Base-by-base conservation (phyloP, 1,140 invertebrate species). In the Scaptomyza pallida region DNA sequence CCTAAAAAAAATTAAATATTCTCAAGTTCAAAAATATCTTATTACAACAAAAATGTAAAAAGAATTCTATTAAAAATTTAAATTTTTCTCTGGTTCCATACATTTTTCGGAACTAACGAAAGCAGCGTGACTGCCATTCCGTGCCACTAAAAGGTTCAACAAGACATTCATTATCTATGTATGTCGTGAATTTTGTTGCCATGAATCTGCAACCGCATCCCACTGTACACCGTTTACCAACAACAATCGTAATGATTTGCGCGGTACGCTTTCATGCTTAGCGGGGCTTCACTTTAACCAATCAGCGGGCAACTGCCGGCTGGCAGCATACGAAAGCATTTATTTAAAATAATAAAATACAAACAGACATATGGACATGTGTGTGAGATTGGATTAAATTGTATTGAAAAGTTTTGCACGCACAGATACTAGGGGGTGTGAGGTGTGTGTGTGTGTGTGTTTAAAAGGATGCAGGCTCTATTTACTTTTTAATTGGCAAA, bases 401-500 rank as follows among this genome's bases (percentile, higher is more conserved):
- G 76, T 85, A 86, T 81, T 86, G 81, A 85, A 86, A 77, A 85
- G 37, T 82, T 81, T 78, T 45, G 59, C 51, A 54, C 51, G 55
- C 43, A 80, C 72, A 37, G 37, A 10, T 12, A 17, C 35, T 23
- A 5, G 35, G 3, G 57, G 17, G n/a, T 37, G 19, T 8, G 51
- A 13, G 26, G 40, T 19, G 41, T 37, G 40, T 19, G 30, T 30
- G 52, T 43, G 45, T 15, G 35, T 56, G 33, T 52, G 50, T 60
- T 63, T 44, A 35, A 73, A 80, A 86, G 81, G 78, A 88, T 88
- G 75, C 82, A 88, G 82, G 82, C 82, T 86, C 82, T 86, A 82
- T 82, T 86, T 86, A 86, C 82, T 86, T 86, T 86, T 86, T 88
- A 86, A 86, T 86, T 86, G 82, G 82, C 82, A 86, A 86, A 86